These are phyloP conservation scores for Solenodon paradoxus DNA, from an alignment of 2,113 vertebrate species.

Conservation along the genomic window DNA sequence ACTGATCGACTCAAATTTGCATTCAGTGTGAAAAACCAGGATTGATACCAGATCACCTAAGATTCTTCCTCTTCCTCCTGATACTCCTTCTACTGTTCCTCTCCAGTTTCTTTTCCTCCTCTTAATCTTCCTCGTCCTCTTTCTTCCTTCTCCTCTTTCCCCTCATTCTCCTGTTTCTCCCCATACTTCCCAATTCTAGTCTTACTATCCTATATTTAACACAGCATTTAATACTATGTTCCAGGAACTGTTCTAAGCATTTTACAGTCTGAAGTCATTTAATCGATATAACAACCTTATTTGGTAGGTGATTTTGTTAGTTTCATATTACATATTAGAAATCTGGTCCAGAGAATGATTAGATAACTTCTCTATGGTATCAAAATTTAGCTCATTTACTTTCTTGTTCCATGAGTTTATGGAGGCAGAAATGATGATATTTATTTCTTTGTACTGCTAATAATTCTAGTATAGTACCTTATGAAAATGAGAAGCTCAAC, in stretches of 20 bases:
- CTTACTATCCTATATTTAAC: no score
- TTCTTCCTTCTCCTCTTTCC: not conserved
- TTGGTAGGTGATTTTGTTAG: not conserved
- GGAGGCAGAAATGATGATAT: not conserved
- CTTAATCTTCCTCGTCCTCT: not conserved
- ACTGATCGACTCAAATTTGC: not conserved
- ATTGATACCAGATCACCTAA: not conserved
- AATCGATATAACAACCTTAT: not conserved
- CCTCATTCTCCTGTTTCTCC: not conserved
- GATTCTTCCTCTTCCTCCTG: no score
- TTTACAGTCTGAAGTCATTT: not conserved
- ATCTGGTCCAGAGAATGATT: not conserved
- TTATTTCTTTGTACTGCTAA: not conserved
- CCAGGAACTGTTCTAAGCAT: not conserved
- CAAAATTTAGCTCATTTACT: not conserved
- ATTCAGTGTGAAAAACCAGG: not conserved
- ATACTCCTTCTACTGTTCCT: fast-evolving
- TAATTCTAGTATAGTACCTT: not conserved
- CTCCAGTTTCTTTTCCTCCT: no score
- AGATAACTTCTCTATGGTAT: not conserved
- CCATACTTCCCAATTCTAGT: not conserved
- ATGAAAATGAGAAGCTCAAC: not conserved
- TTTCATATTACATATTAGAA: not conserved
- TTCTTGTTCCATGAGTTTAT: not conserved
- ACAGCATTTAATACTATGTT: not conserved